Evolutionary conservation across 2,797 vertebrate genomes (phyloP).

Genomic region (Galaxias olidus): DNA sequence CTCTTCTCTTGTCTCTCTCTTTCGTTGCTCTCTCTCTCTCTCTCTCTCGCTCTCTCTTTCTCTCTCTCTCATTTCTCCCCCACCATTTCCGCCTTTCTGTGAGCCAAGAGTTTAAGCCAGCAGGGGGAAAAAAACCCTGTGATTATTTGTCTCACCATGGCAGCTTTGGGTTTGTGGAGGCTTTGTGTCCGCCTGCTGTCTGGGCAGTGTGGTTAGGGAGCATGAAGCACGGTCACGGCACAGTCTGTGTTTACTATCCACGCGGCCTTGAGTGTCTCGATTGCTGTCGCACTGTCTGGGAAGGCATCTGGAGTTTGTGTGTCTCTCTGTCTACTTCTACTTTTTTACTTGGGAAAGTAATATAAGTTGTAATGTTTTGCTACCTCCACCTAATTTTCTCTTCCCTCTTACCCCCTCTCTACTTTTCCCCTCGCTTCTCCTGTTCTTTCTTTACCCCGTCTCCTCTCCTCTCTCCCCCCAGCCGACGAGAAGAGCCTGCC

Average conservation of each 20-base stretch:
- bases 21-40: conserved; percentile 32
- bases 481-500: conserved; percentile 88
- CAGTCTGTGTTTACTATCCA: too few species aligned
- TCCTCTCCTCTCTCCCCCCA: conserved; percentile 42
- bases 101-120: too few species aligned
- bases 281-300: too few species aligned
- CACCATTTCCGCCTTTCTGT: conserved; percentile 31
- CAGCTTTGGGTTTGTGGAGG: neutral
- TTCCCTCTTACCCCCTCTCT: neutral
- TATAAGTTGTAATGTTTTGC: too few species aligned
- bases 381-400: neutral
- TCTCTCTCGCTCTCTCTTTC: conserved; percentile 34
- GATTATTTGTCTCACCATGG: neutral
- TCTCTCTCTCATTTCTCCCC: conserved; percentile 26
- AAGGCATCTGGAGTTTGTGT: neutral
- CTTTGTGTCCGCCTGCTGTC: too few species aligned
- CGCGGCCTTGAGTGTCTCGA: too few species aligned
- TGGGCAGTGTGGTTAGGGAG: too few species aligned
- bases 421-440: neutral
- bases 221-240: too few species aligned
- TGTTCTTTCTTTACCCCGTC: neutral
- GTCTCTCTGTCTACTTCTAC: neutral
- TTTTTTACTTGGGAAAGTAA: too few species aligned
- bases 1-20: conserved; percentile 28
- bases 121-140: neutral